Base-by-base conservation (phyloP, 2,797 vertebrate genomes). In the Sarcophilus harrisii region DNA sequence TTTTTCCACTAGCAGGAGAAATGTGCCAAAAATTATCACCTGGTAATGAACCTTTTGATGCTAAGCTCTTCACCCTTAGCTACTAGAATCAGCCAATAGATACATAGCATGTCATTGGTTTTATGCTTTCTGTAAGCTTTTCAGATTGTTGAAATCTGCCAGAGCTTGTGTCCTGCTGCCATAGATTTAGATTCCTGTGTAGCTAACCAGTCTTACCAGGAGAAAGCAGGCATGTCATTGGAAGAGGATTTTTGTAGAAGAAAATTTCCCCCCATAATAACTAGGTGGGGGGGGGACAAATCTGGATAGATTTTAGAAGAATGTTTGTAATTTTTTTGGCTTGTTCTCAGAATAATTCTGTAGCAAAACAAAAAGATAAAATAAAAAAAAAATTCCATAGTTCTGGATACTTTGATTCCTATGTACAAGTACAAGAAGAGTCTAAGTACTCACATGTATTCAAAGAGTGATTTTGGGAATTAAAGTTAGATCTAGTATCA, bases 271-370 rank as follows among this genome's bases (percentile, higher is more conserved):
- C 28, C 60, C 16, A 9, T 81, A 45, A 81, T 81, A 81, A 73
- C n/a, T 0, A 81, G 45, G 18, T 0, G 55, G 57, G 94, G 93
- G 94, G n/a, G n/a, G n/a, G 92, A 89, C 92, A 96, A 8, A 90
- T 94, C 92, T 90, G 13, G 91, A n/a, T 32, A 93, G 90, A 90
- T 32, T 93, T 59, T n/a, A 49, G 58, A 57, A 92, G 54, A 32
- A 27, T 59, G 0, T 59, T 49, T 62, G 49, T 93, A 57, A 66
- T 92, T 62, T 91, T 55, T 49, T 92, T 45, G 57, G 49, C 62
- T n/a, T 94, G 92, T n/a, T 58, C n/a, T 73, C 16, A 54, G 95
- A 92, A 94, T 90, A 93, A 93, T 90, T 4, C 52, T 87, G 29
- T 59, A 18, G 60, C 57, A 94, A 95, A 91, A 11, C 38, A 24